These are phyloP conservation scores for Caenorhabditis japonica DNA, from an alignment of 2,888 invertebrate species.

Conservation along the genomic window DNA sequence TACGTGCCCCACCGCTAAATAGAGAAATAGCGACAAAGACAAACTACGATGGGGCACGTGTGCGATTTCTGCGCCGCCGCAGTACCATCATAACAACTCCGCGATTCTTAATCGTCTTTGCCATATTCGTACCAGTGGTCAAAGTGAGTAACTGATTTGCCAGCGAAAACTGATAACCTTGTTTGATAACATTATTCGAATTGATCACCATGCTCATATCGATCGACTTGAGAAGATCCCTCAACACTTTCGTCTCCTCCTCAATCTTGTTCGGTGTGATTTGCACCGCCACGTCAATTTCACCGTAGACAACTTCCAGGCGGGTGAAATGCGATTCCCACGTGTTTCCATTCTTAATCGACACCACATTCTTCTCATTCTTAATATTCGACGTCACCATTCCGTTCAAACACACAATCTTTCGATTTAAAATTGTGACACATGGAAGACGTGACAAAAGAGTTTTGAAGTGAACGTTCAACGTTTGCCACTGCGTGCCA, in stretches of 20 bases:
- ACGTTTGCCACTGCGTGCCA: slow-evolving; percentile 25
- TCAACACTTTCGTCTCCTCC: slow-evolving; percentile 31
- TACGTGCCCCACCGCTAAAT: too few species aligned
- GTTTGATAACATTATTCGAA: slow-evolving; percentile 33
- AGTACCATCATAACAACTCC: slow-evolving; percentile 50
- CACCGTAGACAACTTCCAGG: slow-evolving; percentile 25
- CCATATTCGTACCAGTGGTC: slow-evolving; percentile 30
- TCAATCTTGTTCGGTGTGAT: slow-evolving; percentile 34
- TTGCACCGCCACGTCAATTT: slow-evolving; percentile 13
- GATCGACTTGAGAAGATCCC: slow-evolving; percentile 33
- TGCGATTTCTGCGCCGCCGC: too few species aligned
- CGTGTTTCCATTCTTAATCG: slow-evolving; percentile 24
- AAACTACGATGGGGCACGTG: not conserved
- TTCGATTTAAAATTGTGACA: slow-evolving; percentile 23
- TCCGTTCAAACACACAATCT: slow-evolving; percentile 45
- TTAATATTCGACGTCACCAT: slow-evolving; percentile 37
- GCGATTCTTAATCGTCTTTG: slow-evolving; percentile 23
- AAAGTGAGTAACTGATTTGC: slow-evolving; percentile 34
- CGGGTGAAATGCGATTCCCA: slow-evolving; percentile 21
- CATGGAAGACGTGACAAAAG: slow-evolving; percentile 33
- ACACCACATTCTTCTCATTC: slow-evolving; percentile 34
- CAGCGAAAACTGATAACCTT: slow-evolving; percentile 32
- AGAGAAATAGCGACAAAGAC: too few species aligned
- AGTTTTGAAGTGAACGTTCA: slow-evolving; percentile 25
- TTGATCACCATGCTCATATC: slow-evolving; percentile 50